These are phyloP conservation scores for Darevskia mixta DNA, from an alignment of 2,797 vertebrate genomes.

Conservation along the genomic window DNA sequence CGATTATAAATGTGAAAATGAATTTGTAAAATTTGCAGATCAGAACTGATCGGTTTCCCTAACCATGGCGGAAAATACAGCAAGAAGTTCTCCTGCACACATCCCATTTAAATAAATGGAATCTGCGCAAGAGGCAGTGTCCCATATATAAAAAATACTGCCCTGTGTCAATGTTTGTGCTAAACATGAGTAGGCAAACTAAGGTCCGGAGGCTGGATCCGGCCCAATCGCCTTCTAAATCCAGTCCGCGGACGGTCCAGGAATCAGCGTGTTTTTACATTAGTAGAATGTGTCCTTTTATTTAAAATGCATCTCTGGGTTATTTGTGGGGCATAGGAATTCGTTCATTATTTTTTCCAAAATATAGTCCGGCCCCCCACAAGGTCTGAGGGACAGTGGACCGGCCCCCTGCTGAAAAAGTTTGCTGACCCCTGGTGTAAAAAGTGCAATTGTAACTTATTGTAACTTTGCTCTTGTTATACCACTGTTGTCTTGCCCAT, in stretches of 20 bases:
- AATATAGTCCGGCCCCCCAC: no score
- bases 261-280: no score
- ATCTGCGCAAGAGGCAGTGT: not conserved
- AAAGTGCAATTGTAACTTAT: constrained; percentile 32
- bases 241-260: no score
- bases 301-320: no score
- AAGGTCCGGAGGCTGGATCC: no score
- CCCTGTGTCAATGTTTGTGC: constrained; percentile 35
- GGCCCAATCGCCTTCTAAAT: no score
- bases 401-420: no score
- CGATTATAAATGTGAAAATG: not conserved
- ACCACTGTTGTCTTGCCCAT: constrained; percentile 55
- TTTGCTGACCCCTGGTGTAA: not conserved
- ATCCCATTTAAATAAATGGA: not conserved
- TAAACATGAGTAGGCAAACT: not conserved
- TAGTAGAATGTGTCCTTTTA: no score
- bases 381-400: no score
- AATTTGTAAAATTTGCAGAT: constrained; percentile 16
- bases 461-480: constrained; percentile 28
- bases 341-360: no score
- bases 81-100: not conserved
- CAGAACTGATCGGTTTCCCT: not conserved
- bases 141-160: constrained; percentile 12
- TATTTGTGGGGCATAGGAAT: no score
- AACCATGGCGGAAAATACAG: not conserved